A percentile compares a stretch with the other conserved stretches of the same genome.
phyloP scores from a whole-genome alignment of 2,113 vertebrate genomes.

The Ia io region DNA sequence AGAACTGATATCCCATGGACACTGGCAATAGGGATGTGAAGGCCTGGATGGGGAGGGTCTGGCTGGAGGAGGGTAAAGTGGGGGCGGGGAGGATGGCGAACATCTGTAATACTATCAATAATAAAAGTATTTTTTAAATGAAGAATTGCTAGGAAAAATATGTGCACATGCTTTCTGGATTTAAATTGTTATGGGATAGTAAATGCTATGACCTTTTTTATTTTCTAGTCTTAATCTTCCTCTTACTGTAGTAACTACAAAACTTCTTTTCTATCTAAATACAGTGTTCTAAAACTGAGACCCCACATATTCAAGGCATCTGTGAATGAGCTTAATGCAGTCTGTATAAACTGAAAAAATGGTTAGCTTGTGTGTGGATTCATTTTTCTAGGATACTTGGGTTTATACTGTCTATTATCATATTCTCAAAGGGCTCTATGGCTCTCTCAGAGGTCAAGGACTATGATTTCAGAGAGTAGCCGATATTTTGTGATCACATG shows the following conservation, averaged over 20 bases:
- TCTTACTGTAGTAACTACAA: neutral
- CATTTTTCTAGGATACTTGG: neutral
- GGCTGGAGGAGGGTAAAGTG: too few species aligned
- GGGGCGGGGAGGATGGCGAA: too few species aligned
- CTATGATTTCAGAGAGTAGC: neutral
- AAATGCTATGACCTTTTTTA: neutral
- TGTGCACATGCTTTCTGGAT: neutral
- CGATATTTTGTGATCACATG: neutral
- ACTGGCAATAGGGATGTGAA: too few species aligned
- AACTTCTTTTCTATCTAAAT: neutral
- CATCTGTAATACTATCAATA: too few species aligned
- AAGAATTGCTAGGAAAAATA: neutral
- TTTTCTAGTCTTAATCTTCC: neutral
- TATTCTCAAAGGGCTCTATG: neutral
- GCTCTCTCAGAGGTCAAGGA: neutral
- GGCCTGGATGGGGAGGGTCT: too few species aligned
- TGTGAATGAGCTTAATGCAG: neutral
- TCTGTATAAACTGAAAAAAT: neutral
- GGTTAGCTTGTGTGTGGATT: neutral
- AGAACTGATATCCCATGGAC: too few species aligned
- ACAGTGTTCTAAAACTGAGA: neutral
- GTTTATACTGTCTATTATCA: neutral
- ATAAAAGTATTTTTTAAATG: too few species aligned
- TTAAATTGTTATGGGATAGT: neutral
- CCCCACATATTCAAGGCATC: neutral